Conservation (phyloP, 1,140 invertebrate species). For the Drosophila jambulina region DNA sequence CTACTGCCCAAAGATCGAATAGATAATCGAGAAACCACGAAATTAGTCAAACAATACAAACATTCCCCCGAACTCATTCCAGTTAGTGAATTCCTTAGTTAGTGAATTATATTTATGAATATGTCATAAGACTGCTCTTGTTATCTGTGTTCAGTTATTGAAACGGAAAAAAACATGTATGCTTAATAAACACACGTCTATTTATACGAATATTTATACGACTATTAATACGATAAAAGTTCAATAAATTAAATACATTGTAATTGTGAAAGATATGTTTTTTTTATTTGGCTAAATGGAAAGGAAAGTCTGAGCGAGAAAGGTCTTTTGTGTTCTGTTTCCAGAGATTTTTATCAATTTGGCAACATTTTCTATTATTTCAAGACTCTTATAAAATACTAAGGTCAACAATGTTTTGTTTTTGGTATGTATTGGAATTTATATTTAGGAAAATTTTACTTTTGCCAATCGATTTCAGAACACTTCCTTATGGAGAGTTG, state of each 20-base stretch:
- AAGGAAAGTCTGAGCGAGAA: not conserved
- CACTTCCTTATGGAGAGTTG: no score
- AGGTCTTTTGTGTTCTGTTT: not conserved
- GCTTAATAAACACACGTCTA: not conserved
- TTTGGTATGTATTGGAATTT: not conserved
- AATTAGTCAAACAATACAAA: constrained; percentile 16
- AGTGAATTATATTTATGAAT: constrained; percentile 15
- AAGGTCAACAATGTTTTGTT: not conserved
- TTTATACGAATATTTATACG: constrained; percentile 10
- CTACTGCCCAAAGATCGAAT: constrained; percentile 52
- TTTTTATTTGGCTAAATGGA: not conserved
- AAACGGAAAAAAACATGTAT: constrained; percentile 4
- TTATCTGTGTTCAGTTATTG: constrained; percentile 12
- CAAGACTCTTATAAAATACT: not conserved
- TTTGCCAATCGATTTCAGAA: not conserved
- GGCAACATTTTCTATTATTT: not conserved
- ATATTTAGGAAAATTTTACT: not conserved
- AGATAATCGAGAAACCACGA: constrained; percentile 16
- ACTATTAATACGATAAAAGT: constrained; percentile 1
- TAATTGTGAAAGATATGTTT: not conserved
- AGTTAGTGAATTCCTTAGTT: constrained; percentile 11
- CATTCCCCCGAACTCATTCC: constrained; percentile 7
- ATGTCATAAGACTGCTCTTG: constrained; percentile 14
- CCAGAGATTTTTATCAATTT: no score
- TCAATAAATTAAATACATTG: not conserved